Evolutionary conservation across 2,888 invertebrate genomes (phyloP).

Genomic region (Acronicta leporina): DNA sequence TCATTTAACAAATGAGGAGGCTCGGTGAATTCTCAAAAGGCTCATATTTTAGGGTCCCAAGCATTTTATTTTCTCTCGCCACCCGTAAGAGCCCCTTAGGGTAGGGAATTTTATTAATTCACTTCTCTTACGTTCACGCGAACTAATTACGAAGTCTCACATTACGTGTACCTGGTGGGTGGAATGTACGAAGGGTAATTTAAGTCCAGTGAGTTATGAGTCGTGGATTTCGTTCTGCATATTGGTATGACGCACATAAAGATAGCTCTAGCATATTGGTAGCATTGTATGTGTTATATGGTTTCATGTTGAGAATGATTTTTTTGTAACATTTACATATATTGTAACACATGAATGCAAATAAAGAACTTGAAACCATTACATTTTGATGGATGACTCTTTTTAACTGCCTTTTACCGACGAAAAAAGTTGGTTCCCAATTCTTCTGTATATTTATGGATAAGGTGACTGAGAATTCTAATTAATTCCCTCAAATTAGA

Average conservation of each 20-base stretch:
- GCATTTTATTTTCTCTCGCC: constrained; percentile 50
- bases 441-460: no score
- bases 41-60: constrained; percentile 45
- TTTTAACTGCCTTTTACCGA: no score
- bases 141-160: constrained; percentile 64
- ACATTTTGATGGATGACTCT: no score
- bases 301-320: no score
- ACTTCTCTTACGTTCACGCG: constrained; percentile 51
- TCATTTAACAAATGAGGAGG: constrained; percentile 38
- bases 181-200: constrained; percentile 45
- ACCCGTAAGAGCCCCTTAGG: constrained; percentile 30
- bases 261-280: constrained; percentile 19
- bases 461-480: no score
- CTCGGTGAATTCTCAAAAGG: constrained; percentile 37
- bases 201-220: constrained; percentile 38
- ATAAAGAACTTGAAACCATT: no score
- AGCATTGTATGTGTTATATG: background rate
- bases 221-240: constrained; percentile 6
- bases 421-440: no score
- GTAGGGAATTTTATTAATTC: constrained; percentile 59
- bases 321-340: no score
- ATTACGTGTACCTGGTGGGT: constrained; percentile 50
- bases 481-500: no score
- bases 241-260: constrained; percentile 1
- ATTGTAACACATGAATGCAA: no score